These are phyloP conservation scores for Catotricha subobsoleta DNA, from an alignment of 2,888 invertebrate species.

Conservation along the genomic window DNA sequence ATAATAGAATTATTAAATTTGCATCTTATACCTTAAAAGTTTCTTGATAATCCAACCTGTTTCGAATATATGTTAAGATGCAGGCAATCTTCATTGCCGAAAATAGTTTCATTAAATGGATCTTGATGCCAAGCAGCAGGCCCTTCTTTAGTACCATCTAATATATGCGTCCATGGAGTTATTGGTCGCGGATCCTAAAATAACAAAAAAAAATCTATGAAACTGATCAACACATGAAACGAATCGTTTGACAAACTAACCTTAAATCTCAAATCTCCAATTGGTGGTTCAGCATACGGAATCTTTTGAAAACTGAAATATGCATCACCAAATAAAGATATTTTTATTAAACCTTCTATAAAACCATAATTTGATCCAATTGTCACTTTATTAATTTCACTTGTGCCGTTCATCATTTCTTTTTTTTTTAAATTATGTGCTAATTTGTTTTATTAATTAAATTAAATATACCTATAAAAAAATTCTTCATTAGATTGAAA, in stretches of 20 bases:
- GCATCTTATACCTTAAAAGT: too few species aligned
- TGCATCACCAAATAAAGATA: slow-evolving; percentile 1
- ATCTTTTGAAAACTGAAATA: slow-evolving; percentile 2
- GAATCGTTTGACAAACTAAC: too few species aligned
- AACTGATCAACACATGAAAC: neutral
- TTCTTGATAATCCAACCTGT: slow-evolving; percentile 16
- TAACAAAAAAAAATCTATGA: neutral
- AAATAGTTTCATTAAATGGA: slow-evolving; percentile 20
- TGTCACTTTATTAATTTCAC: too few species aligned
- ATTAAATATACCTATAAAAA: too few species aligned
- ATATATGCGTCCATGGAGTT: slow-evolving; percentile 26
- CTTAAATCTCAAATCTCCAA: slow-evolving; percentile 19
- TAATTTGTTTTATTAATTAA: too few species aligned
- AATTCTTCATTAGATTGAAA: too few species aligned
- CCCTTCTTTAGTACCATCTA: slow-evolving; percentile 27
- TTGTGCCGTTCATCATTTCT: too few species aligned
- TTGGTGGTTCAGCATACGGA: slow-evolving; percentile 26
- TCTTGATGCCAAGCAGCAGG: slow-evolving; percentile 24
- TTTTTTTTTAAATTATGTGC: too few species aligned
- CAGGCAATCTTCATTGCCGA: slow-evolving; percentile 35
- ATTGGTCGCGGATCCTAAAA: slow-evolving; percentile 27
- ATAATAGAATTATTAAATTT: neutral
- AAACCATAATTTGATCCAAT: slow-evolving; percentile 4
- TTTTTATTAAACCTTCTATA: neutral
- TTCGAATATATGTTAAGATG: slow-evolving; percentile 32